These are phyloP conservation scores for Ruditapes philippinarum DNA, from an alignment of 1,140 invertebrate genomes.

Conservation along the genomic window DNA sequence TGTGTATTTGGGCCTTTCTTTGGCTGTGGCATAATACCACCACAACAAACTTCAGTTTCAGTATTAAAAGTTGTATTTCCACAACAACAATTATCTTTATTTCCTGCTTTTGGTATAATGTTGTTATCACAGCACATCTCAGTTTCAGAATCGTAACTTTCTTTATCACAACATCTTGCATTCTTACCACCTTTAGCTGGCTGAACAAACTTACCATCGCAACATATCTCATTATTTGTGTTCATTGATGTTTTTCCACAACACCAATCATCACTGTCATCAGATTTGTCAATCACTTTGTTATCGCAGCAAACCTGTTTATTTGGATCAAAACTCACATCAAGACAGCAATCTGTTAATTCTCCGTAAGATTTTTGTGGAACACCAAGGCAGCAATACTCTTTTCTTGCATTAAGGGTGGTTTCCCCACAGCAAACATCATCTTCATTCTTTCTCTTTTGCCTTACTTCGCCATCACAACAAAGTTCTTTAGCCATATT, in stretches of 20 bases:
- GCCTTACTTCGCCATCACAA: slow-evolving; percentile 41
- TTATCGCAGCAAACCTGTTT: slow-evolving; percentile 60
- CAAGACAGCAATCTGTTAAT: slow-evolving; percentile 48
- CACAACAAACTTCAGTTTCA: slow-evolving; percentile 59
- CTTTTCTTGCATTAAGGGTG: slow-evolving; percentile 40
- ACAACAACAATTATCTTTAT: slow-evolving; percentile 62
- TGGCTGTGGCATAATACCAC: slow-evolving; percentile 41
- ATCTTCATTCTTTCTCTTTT: slow-evolving; percentile 46
- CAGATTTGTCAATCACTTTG: slow-evolving; percentile 48
- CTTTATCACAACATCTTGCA: slow-evolving; percentile 53
- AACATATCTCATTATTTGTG: slow-evolving; percentile 61
- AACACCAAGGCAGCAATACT: slow-evolving; percentile 54
- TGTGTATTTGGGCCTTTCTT: slow-evolving; percentile 39
- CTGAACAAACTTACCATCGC: slow-evolving; percentile 34
- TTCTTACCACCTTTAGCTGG: slow-evolving; percentile 10
- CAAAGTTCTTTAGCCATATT: slow-evolving; percentile 54
- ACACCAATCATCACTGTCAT: slow-evolving; percentile 44
- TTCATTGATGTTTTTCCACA: slow-evolving; percentile 59
- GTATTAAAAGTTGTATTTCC: slow-evolving; percentile 63
- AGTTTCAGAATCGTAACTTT: slow-evolving; percentile 48
- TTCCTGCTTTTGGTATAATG: slow-evolving; percentile 30
- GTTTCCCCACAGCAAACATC: slow-evolving; percentile 61
- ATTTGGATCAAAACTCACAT: slow-evolving; percentile 22
- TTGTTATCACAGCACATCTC: slow-evolving; percentile 46
- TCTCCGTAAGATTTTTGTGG: slow-evolving; percentile 50